Percentiles rank a stretch among this genome's conserved stretches.
Conservation (phyloP, 1,140 invertebrate species). For the Cherax quadricarinatus region DNA sequence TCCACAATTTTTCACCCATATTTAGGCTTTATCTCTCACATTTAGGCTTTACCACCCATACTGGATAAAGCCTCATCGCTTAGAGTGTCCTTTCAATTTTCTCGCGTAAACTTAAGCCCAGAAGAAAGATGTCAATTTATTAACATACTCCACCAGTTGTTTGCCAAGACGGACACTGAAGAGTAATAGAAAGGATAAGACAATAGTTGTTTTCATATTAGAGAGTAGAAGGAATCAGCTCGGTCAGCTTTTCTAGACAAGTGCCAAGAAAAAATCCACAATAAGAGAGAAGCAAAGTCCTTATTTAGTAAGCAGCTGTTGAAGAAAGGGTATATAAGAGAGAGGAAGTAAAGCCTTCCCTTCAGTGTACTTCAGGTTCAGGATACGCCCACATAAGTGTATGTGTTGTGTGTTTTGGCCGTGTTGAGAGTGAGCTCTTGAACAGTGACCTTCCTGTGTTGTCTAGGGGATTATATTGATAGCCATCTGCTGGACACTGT, state of each 20-base stretch:
- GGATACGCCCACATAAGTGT: conserved; percentile 37
- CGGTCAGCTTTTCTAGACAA: not conserved
- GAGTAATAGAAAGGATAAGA: not conserved
- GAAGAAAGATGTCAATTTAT: not conserved
- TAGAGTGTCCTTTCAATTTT: no score
- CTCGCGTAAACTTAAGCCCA: not conserved
- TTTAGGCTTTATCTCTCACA: no score
- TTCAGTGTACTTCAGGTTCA: conserved; percentile 62
- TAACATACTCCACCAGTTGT: no score
- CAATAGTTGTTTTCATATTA: not conserved
- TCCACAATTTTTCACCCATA: no score
- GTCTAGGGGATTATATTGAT: no score
- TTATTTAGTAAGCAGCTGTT: not conserved
- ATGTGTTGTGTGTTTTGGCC: not conserved
- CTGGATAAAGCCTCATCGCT: no score
- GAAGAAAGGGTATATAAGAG: not conserved
- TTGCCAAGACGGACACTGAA: not conserved
- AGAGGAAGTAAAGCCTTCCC: not conserved
- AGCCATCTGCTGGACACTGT: no score
- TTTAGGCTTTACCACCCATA: no score
- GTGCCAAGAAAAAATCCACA: not conserved
- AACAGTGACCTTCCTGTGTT: no score
- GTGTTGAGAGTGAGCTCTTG: not conserved
- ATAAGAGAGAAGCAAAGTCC: not conserved
- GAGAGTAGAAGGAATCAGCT: not conserved